Base-by-base conservation (phyloP, 64 coral and sea anemone genomes). In the Porites australiensis region DNA sequence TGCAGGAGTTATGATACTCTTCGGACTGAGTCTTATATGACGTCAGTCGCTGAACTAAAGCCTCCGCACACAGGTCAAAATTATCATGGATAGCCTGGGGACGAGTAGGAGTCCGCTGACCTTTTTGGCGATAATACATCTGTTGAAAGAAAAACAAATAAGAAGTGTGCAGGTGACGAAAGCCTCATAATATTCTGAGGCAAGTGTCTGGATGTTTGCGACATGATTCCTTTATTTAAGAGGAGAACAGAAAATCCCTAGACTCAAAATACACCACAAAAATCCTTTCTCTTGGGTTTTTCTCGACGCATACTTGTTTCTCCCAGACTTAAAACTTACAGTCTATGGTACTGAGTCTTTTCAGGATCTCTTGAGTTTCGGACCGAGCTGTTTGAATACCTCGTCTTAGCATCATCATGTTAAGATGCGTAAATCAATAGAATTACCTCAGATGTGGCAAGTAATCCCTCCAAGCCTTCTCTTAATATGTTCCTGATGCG, bases 51-150 rank as follows among this genome's bases (percentile, higher is more conserved):
- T 94, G 91, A 45, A 94, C 94, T 58, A 93, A 86, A 10, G 93
- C 75, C 70, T 98, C 94, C 0, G 97, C 97, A 50, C 91, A 96
- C 9, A 60, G 74, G 44, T 98, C 97, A 68, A 98, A 98, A 69
- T 98, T 98, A 8, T 98, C 97, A 69, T 98, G 94, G 54, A 98
- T 98, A 22, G 94, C 94, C 71, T 97, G 92, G 76, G 98, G 89
- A 18, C 98, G 82, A 45, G 98, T 99, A 15, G 91, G 88, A 27
- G 70, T 58, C 57, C 94, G 90, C 70, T 93, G 94, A 8, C 97
- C 97, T 86, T 96, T 98, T 82, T 98, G 97, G 45, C 94, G 86
- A 60, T 98, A 98, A 47, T 98, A 96, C 87, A 95, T 95, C 97
- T 98, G 64, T 16, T 20, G 53, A 88, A 22, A 67, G 64, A 72